phyloP scores from a whole-genome alignment of 2,797 vertebrate species.

The Fistularia tabacaria region DNA sequence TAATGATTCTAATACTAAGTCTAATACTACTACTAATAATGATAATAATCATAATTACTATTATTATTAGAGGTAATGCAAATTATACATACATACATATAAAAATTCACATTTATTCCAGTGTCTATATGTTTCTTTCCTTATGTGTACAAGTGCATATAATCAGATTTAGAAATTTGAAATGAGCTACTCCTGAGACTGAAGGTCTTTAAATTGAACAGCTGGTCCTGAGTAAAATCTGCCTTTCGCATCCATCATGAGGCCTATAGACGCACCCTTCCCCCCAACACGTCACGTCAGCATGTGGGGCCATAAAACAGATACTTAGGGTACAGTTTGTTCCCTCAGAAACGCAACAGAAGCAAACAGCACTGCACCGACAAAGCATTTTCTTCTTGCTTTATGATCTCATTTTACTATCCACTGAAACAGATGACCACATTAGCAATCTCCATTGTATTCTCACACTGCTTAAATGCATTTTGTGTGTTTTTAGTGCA shows the following conservation, averaged over 20 bases:
- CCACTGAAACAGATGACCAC: conserved; percentile 68
- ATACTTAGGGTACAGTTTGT: conserved; percentile 49
- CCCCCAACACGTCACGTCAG: conserved; percentile 37
- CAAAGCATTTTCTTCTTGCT: conserved; percentile 61
- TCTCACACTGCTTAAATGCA: conserved; percentile 40
- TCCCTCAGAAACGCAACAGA: conserved; percentile 58
- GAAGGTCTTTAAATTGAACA: conserved; percentile 33
- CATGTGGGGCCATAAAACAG: conserved; percentile 52
- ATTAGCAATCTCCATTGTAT: conserved; percentile 59
- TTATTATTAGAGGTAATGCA: no score
- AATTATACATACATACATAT: no score
- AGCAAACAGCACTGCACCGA: conserved; percentile 64
- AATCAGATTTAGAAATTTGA: not conserved
- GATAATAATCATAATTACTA: no score
- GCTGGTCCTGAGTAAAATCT: conserved; percentile 35
- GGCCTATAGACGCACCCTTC: conserved; percentile 17
- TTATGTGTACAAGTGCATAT: not conserved
- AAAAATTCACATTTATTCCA: no score
- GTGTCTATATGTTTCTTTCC: no score
- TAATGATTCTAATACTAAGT: no score
- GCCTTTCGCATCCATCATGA: conserved; percentile 43
- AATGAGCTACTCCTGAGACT: conserved; percentile 5
- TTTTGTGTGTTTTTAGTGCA: conserved; percentile 49
- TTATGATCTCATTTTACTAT: conserved; percentile 71
- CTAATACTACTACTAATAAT: no score